A percentile compares a stretch with the other conserved stretches of the same genome.
These are phyloP conservation scores for Cataglyphis hispanica DNA, from an alignment of 1,140 invertebrate species.

Conservation along the genomic window DNA sequence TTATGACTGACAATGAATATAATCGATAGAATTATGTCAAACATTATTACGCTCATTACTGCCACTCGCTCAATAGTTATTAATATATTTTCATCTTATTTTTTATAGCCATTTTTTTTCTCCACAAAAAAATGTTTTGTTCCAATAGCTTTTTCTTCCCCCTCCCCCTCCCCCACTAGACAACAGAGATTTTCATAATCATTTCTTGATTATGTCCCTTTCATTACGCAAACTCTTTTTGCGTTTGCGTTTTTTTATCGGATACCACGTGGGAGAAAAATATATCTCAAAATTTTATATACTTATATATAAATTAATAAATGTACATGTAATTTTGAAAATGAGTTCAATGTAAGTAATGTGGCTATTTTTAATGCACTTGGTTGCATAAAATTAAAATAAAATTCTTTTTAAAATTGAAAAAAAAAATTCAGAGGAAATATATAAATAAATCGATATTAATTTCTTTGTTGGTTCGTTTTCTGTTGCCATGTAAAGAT, in stretches of 20 bases:
- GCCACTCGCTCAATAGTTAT: constrained; percentile 15
- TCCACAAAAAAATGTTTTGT: constrained; percentile 27
- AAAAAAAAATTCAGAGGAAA: not conserved
- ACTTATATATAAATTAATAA: too few species aligned
- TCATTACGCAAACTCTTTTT: not conserved
- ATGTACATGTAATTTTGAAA: not conserved
- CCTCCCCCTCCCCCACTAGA: not conserved
- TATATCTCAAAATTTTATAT: not conserved
- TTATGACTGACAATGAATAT: not conserved
- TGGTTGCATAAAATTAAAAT: too few species aligned
- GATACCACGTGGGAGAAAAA: not conserved
- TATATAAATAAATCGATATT: not conserved
- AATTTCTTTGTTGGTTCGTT: not conserved
- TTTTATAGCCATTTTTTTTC: constrained; percentile 53
- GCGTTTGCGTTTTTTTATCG: not conserved
- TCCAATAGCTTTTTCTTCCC: not conserved
- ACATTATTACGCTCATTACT: constrained; percentile 48
- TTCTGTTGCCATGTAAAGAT: not conserved
- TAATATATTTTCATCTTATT: constrained; percentile 61
- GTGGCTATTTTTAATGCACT: not conserved
- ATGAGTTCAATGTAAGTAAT: not conserved
- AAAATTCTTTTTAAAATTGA: not conserved
- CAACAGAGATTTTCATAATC: constrained; percentile 24
- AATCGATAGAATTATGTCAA: not conserved
- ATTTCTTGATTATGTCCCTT: not conserved